Evolutionary conservation across 2,113 vertebrate genomes (phyloP).

Genomic region (Corythoichthys haematopterus): DNA sequence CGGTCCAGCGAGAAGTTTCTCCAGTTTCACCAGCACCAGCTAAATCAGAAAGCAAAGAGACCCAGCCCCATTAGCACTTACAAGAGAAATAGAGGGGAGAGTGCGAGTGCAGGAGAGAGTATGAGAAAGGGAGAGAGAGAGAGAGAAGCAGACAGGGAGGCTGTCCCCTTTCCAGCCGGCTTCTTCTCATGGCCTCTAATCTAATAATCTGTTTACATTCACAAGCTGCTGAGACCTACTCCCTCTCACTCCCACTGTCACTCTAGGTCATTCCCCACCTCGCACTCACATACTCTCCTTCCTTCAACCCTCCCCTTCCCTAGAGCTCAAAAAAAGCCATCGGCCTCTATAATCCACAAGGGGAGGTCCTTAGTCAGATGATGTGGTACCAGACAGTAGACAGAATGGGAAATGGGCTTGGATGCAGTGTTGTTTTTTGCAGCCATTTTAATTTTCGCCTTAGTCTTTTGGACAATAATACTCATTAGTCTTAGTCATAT

Average conservation of each 20-base stretch:
- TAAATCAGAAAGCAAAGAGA: constrained; percentile 66
- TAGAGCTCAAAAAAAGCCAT: constrained; percentile 33
- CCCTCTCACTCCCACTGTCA: constrained; percentile 48
- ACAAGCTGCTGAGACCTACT: constrained; percentile 60
- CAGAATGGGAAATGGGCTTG: constrained; percentile 66
- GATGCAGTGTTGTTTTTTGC: constrained; percentile 29
- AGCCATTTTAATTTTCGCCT: too few relatives aligned
- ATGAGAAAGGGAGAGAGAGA: background rate
- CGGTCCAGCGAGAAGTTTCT: constrained; percentile 98
- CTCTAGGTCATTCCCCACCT: constrained; percentile 30
- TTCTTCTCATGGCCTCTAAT: constrained; percentile 59
- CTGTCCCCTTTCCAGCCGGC: constrained; percentile 44
- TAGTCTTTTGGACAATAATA: too few relatives aligned
- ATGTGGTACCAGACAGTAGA: constrained; percentile 60
- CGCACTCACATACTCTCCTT: constrained; percentile 13
- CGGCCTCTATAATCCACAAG: constrained; percentile 47
- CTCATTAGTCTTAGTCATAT: too few relatives aligned
- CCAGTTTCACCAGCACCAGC: constrained; percentile 86
- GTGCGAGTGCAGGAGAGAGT: background rate
- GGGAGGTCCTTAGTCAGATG: constrained; percentile 61
- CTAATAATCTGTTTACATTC: constrained; percentile 74
- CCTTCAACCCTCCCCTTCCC: constrained; percentile 21
- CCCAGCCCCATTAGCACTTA: constrained; percentile 41
- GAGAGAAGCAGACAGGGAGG: constrained; percentile 20
- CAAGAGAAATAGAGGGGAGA: constrained; percentile 11